Conservation (phyloP, 2,113 vertebrate genomes). For the Hystrix cristata region DNA sequence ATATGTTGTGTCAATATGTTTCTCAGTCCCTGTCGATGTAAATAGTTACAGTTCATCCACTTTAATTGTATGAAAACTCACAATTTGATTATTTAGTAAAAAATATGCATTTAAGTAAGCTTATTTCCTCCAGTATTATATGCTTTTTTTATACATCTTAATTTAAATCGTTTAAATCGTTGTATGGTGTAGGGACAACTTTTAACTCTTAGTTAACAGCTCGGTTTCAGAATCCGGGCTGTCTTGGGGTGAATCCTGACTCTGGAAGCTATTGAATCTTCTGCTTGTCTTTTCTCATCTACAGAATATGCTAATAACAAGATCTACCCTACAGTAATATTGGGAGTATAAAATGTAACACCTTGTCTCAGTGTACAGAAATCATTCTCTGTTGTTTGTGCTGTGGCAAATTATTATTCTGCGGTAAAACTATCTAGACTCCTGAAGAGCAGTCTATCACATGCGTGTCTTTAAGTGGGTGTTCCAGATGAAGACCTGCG, state of each 20-base stretch:
- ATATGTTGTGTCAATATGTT: not conserved
- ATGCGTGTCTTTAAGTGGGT: not conserved
- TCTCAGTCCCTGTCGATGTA: not conserved
- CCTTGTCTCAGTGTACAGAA: not conserved
- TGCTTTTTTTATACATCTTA: not conserved
- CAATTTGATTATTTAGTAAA: not conserved
- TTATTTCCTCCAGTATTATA: not conserved
- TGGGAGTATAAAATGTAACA: not conserved
- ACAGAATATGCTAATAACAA: not conserved
- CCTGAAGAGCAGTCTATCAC: not conserved
- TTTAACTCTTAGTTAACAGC: not conserved
- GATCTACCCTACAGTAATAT: not conserved
- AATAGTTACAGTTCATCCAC: not conserved
- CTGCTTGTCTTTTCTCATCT: not conserved
- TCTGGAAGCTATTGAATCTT: not conserved
- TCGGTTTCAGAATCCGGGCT: not conserved
- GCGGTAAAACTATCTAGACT: not conserved
- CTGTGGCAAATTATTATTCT: not conserved
- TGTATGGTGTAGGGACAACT: not conserved
- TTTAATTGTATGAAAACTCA: not conserved
- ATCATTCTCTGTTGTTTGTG: not conserved
- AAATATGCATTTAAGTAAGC: not conserved
- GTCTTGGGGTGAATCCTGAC: not conserved
- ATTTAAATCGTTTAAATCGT: not conserved
- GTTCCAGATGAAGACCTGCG: not conserved